Percentiles rank a stretch among this genome's conserved stretches.
These are phyloP conservation scores for Aphidius gifuensis DNA, from an alignment of 1,140 invertebrate species.

Conservation along the genomic window DNA sequence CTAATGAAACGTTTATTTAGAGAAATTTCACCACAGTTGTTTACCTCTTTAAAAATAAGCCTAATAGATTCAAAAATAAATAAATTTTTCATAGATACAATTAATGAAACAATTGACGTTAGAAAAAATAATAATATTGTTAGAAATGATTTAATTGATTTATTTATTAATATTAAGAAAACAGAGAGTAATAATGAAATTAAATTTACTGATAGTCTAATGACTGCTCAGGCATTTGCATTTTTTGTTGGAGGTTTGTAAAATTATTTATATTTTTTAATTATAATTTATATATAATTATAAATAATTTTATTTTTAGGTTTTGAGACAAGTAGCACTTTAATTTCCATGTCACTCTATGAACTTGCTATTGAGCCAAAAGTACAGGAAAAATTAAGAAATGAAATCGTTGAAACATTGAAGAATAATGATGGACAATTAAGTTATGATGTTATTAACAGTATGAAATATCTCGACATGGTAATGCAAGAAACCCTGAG, in stretches of 20 bases:
- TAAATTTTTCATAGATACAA: slow-evolving; percentile 15
- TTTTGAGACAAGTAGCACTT: slow-evolving; percentile 34
- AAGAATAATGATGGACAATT: slow-evolving; percentile 32
- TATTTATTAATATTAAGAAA: slow-evolving; percentile 45
- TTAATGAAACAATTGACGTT: too few relatives aligned
- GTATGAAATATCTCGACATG: slow-evolving; percentile 42
- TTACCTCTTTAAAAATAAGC: neutral
- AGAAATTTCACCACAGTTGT: slow-evolving; percentile 3
- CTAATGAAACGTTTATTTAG: neutral
- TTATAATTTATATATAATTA: slow-evolving; percentile 29
- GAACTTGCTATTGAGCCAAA: slow-evolving; percentile 31
- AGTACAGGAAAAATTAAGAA: slow-evolving; percentile 32
- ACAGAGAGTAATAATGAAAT: slow-evolving; percentile 17
- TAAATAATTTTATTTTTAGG: slow-evolving; percentile 35
- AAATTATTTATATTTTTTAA: slow-evolving; percentile 26
- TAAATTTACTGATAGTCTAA: slow-evolving; percentile 27
- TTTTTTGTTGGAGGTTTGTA: slow-evolving; percentile 34
- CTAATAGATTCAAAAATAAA: neutral
- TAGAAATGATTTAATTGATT: slow-evolving; percentile 56
- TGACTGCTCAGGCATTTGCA: slow-evolving; percentile 32
- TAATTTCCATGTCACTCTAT: slow-evolving; percentile 30
- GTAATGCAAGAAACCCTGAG: slow-evolving; percentile 52
- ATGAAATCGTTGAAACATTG: slow-evolving; percentile 51
- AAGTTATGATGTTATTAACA: slow-evolving; percentile 33
- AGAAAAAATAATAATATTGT: neutral